Percentiles rank a stretch among this genome's conserved stretches.
Evolutionary conservation across 2,113 vertebrate genomes (phyloP).

Genomic region (Lophius piscatorius): DNA sequence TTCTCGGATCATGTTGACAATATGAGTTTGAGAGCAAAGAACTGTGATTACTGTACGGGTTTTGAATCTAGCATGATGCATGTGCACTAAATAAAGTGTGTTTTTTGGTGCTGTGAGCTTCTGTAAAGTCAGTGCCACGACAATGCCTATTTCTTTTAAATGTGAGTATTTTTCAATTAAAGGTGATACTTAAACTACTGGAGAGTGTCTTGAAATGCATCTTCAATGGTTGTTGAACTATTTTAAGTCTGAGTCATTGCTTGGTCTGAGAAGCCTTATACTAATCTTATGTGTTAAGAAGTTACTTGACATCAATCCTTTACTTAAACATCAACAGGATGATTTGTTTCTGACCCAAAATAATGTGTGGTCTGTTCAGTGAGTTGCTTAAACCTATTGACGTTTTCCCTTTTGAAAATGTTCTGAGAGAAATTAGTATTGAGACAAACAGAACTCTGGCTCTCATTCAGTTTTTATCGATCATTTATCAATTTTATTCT

Average conservation of each 20-base stretch:
- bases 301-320: neutral
- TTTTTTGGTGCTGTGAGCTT: constrained; percentile 70
- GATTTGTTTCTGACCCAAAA: too few species aligned
- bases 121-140: constrained; percentile 63
- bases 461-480: too few species aligned
- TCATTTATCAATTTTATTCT: too few species aligned
- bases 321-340: too few species aligned
- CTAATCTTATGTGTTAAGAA: neutral
- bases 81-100: constrained; percentile 76
- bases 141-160: constrained; percentile 62
- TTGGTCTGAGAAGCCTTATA: neutral
- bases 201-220: constrained; percentile 23
- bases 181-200: constrained; percentile 54
- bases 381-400: too few species aligned
- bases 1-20: constrained; percentile 17
- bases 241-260: neutral
- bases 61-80: constrained; percentile 76
- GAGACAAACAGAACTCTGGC: too few species aligned
- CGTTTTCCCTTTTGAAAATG: too few species aligned
- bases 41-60: constrained; percentile 67
- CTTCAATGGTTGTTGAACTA: neutral
- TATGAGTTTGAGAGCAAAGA: constrained; percentile 45
- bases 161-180: constrained; percentile 83
- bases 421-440: too few species aligned
- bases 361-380: too few species aligned